Conservation (phyloP, 2,797 vertebrate genomes). For the Coluber constrictor region DNA sequence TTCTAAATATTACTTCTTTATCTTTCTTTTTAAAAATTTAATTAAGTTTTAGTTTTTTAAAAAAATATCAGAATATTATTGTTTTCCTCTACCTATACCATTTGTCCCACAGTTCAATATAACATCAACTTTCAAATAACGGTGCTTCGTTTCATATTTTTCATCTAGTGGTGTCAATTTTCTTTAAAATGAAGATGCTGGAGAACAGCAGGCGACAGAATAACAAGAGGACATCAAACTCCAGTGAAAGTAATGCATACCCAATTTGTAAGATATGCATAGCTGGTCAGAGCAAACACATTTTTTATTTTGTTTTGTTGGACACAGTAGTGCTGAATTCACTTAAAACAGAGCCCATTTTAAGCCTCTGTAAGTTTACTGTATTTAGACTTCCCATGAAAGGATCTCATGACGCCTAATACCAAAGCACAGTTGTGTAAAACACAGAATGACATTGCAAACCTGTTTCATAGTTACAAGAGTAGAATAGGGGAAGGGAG, state of each 20-base stretch:
- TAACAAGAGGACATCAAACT: not conserved
- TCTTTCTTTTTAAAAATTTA: not conserved
- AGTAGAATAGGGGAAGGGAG: not conserved
- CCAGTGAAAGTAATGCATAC: not conserved
- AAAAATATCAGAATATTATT: not conserved
- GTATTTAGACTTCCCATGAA: not conserved
- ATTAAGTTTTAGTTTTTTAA: not conserved
- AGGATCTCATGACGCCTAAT: not conserved
- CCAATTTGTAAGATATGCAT: not conserved
- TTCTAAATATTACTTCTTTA: not conserved
- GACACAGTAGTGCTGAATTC: slow-evolving; percentile 15
- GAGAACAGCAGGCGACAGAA: not conserved
- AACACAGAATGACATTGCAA: not conserved
- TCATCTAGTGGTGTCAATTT: not conserved
- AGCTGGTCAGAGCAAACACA: not conserved
- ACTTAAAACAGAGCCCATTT: slow-evolving; percentile 25
- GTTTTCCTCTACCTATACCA: not conserved
- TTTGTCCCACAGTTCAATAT: not conserved
- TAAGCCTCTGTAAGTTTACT: not conserved
- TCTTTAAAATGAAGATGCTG: not conserved
- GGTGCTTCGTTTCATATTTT: not conserved
- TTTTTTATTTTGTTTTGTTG: slow-evolving; percentile 10
- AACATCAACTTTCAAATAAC: not conserved
- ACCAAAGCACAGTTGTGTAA: not conserved
- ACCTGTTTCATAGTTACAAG: not conserved